phyloP scores from a whole-genome alignment of 2,113 vertebrate species.

The Oophaga pumilio region DNA sequence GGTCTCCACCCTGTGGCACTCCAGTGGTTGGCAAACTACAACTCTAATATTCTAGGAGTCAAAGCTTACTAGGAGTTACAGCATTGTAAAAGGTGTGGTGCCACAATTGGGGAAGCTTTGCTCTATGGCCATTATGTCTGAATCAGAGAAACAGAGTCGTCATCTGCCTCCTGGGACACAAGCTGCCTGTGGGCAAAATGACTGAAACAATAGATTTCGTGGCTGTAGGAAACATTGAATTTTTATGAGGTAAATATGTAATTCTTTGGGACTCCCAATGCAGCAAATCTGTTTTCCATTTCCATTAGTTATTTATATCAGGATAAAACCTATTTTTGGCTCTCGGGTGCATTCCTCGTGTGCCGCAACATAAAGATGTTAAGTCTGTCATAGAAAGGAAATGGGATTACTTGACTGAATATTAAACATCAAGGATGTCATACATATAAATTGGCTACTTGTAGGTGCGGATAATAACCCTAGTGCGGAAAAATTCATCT shows the following conservation, averaged over 20 bases:
- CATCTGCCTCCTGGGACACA: not conserved
- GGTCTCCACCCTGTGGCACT: not conserved
- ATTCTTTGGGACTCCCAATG: slow-evolving; percentile 33
- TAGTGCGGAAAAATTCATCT: not conserved
- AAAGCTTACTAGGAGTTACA: not conserved
- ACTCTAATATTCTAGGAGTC: not conserved
- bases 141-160: not conserved
- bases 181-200: slow-evolving; percentile 28
- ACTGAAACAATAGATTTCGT: slow-evolving; percentile 19
- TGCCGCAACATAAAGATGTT: slow-evolving; percentile 36
- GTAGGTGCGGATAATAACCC: slow-evolving; percentile 10
- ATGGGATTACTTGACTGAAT: slow-evolving; percentile 49
- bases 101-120: too few species aligned
- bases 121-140: not conserved
- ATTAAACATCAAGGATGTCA: slow-evolving; percentile 46
- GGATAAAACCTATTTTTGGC: slow-evolving; percentile 48
- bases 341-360: slow-evolving; percentile 6
- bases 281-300: slow-evolving; percentile 50
- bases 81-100: not conserved
- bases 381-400: slow-evolving; percentile 40
- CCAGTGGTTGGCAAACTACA: not conserved
- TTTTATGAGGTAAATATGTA: slow-evolving; percentile 54
- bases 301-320: slow-evolving; percentile 53
- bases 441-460: slow-evolving; percentile 53
- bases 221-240: slow-evolving; percentile 27